Evolutionary conservation across 1,140 invertebrate genomes (phyloP), one percentile per base, ranked within the genome.

Genomic region (Bombus superbus): DNA sequence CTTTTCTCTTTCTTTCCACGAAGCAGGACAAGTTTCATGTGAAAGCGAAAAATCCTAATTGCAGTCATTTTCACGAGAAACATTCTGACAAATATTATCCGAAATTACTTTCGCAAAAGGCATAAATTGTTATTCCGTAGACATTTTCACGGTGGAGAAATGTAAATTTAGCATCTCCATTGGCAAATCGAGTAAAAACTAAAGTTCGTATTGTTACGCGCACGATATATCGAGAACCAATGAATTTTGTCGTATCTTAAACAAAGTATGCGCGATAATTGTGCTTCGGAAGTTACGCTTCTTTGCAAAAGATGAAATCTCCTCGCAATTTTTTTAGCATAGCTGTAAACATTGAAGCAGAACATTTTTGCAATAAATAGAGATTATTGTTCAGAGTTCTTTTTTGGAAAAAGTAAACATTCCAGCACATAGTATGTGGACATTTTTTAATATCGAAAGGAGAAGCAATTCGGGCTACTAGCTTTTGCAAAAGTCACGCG

Each of bases 281-380:
- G 18, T 59, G 53, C 47, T 32, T 42, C 42, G 57, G 44, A 44
- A 44, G 13, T 44, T 47, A 15, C 6, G 47, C 47, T 53, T 59
- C 64, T 64, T n/a, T 32, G 38, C 40, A 25, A 32, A 47, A 40
- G 40, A 35, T 44, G 15, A 62, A 57, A 32, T 35, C 64, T 64
- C 18, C 38, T 72, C 42, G 13, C 35, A 64, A 85, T 6, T 11
- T 64, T 47, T n/a, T 62, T 64, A 35, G 40, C 42, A 59, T 81
- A 81, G 28, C 25, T 38, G 32, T 13, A 44, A 59, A 38, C n/a
- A 38, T 28, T n/a, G 22, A 6, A 22, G 47, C 47, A 8, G 18
- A 62, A 79, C 8, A 62, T 84, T 42, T 47, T 44, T 59, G n/a
- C 47, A 59, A 78, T 47, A 79, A 84, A 57, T 47, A 68, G 47